Conservation (phyloP, 2,113 vertebrate species). For the Apus apus region DNA sequence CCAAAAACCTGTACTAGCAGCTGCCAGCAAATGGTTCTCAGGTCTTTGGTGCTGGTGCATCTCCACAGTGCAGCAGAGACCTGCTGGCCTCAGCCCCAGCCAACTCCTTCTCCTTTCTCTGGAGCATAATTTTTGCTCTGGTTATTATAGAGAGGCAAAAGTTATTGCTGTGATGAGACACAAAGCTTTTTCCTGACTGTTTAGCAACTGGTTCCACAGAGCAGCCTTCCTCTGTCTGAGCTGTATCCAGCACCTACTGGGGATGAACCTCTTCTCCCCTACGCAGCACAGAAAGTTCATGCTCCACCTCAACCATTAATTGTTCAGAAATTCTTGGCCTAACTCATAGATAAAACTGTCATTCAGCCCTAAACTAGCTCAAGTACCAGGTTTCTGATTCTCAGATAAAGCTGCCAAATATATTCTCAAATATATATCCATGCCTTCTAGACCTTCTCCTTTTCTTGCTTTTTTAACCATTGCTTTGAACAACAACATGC, state of each 20-base stretch:
- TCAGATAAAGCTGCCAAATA: constrained; percentile 20
- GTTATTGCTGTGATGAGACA: accelerated
- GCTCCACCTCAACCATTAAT: neutral
- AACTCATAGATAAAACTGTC: neutral
- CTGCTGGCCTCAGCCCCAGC: neutral
- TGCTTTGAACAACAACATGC: constrained; percentile 63
- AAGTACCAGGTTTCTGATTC: neutral
- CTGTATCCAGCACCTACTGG: neutral
- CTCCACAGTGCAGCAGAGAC: neutral
- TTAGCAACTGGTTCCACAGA: neutral
- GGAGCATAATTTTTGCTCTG: neutral
- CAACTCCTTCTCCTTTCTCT: neutral
- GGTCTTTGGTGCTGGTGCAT: accelerated
- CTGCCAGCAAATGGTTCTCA: neutral
- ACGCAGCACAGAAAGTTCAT: neutral
- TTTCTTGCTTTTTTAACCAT: constrained; percentile 36
- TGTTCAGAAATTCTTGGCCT: neutral
- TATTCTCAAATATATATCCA: neutral
- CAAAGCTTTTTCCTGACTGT: neutral
- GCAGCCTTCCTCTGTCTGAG: neutral
- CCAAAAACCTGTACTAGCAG: accelerated
- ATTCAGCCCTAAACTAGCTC: neutral
- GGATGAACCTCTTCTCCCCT: neutral
- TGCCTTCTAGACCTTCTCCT: constrained; percentile 33
- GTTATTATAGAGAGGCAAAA: neutral